These are phyloP conservation scores for Drosophila elegans DNA, from an alignment of 1,140 invertebrate species.

Conservation along the genomic window DNA sequence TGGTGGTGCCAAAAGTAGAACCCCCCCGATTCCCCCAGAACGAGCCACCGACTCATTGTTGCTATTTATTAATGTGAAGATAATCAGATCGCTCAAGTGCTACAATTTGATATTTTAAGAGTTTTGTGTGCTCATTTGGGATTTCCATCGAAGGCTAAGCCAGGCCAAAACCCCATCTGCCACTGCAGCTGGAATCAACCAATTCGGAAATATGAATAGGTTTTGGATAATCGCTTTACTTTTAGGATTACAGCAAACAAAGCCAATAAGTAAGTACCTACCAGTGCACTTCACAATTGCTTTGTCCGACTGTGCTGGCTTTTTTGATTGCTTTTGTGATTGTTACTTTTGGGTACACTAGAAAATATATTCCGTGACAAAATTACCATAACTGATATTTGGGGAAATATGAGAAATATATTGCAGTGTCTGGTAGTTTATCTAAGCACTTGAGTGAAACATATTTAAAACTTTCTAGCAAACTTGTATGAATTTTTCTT, in stretches of 20 bases:
- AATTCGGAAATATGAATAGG: constrained; percentile 71
- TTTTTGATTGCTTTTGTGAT: constrained; percentile 12
- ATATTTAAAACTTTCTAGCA: no score
- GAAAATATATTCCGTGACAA: not conserved
- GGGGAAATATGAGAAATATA: not conserved
- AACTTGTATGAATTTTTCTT: no score
- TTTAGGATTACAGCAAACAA: constrained; percentile 77
- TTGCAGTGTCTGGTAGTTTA: no score
- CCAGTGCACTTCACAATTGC: constrained; percentile 2
- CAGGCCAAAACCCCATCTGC: constrained; percentile 11
- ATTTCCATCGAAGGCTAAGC: constrained; percentile 22
- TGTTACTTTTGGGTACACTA: not conserved
- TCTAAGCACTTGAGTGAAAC: no score
- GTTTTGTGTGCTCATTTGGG: constrained; percentile 29
- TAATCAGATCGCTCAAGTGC: constrained; percentile 57
- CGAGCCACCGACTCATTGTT: constrained; percentile 63
- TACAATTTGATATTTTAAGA: constrained; percentile 24
- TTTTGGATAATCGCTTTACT: constrained; percentile 84
- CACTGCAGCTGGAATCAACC: constrained; percentile 30
- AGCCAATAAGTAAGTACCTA: constrained; percentile 79
- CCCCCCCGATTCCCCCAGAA: constrained; percentile 21
- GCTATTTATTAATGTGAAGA: constrained; percentile 59
- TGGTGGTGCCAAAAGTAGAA: constrained; percentile 66
- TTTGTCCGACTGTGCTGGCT: not conserved
- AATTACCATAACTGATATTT: not conserved